Base-by-base conservation (phyloP, 2,888 invertebrate species). In the Agonopterix subpropinquella region DNA sequence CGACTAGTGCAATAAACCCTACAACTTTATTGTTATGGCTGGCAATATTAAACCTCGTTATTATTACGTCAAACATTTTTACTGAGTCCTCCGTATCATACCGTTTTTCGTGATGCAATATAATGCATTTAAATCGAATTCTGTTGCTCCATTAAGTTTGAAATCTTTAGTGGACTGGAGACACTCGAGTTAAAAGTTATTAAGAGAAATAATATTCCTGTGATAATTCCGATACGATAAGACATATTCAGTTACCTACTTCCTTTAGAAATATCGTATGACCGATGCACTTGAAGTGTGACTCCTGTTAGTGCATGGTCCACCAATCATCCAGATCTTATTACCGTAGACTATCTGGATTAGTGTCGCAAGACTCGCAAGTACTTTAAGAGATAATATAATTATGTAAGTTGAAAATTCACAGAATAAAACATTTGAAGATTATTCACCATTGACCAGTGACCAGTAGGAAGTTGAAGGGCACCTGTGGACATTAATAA, bases 221-320 rank as follows among this genome's bases (percentile, higher is more conserved):
- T 15, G 46, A 49, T 35, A 45, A 49, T 42, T 45, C 42, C 11
- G 46, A 36, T 37, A 37, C 37, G 43, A 39, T 47, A 47, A 42
- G 36, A 43, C n/a, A 46, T 58, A 60, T 60, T 55, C 45, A 47
- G 51, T 59, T 56, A 57, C 13, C 13, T 13, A 13, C 57, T 52
- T 11, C 50, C 63, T 81, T 80, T 77, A 73, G 70, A 59, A 64
- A 64, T 81, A 82, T 85, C 79, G 66, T 69, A 72, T 87, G 67
- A 69, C 84, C 61, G 70, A 59, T 80, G 78, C 77, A 80, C 70
- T 72, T 70, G 69, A 67, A 74, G 74, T 80, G 77, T 73, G 73
- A 80, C 78, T 80, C 72, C 83, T 81, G 86, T 82, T 83, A 80
- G 64, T 69, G 65, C 73, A 79, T 76, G 83, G 70, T 79, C 63